Evolutionary conservation across 2,888 invertebrate genomes (phyloP).

Genomic region (Rapana venosa): DNA sequence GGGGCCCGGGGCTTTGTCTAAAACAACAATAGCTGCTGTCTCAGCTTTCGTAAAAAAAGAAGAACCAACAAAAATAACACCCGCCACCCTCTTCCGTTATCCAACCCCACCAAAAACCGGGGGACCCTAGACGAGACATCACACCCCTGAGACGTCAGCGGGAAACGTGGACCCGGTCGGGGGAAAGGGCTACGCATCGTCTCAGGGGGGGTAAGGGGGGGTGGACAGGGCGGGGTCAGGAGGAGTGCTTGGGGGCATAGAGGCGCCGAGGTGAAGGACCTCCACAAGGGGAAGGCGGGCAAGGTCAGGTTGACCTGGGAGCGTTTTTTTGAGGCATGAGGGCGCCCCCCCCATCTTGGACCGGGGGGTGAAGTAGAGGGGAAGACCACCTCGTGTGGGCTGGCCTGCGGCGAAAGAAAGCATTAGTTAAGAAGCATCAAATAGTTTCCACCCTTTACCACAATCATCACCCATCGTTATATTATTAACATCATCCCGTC

Average conservation of each 20-base stretch:
- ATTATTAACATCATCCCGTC: too few species aligned
- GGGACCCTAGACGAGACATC: neutral
- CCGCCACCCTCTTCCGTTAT: neutral
- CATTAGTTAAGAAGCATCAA: too few species aligned
- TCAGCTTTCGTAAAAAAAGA: too few species aligned
- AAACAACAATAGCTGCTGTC: too few species aligned
- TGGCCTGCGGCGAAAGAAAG: constrained; percentile 24
- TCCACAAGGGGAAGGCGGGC: constrained; percentile 10
- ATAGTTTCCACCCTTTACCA: neutral
- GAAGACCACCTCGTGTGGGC: constrained; percentile 36
- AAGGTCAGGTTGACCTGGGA: constrained; percentile 43
- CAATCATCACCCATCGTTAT: too few species aligned
- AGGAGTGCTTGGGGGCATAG: constrained; percentile 14
- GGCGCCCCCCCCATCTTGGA: constrained; percentile 29
- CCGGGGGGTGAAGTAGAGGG: constrained; percentile 36
- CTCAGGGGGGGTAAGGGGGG: neutral
- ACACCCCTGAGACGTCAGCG: neutral
- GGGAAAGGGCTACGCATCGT: neutral
- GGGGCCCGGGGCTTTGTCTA: too few species aligned
- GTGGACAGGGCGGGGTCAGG: constrained; percentile 25
- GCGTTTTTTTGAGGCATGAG: constrained; percentile 31
- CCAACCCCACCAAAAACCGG: neutral
- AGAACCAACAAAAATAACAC: too few species aligned
- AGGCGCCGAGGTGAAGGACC: constrained; percentile 43
- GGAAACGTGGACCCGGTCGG: neutral